Evolutionary conservation across 2,113 vertebrate species (phyloP).

Genomic region (Paraplagusia blochii): DNA sequence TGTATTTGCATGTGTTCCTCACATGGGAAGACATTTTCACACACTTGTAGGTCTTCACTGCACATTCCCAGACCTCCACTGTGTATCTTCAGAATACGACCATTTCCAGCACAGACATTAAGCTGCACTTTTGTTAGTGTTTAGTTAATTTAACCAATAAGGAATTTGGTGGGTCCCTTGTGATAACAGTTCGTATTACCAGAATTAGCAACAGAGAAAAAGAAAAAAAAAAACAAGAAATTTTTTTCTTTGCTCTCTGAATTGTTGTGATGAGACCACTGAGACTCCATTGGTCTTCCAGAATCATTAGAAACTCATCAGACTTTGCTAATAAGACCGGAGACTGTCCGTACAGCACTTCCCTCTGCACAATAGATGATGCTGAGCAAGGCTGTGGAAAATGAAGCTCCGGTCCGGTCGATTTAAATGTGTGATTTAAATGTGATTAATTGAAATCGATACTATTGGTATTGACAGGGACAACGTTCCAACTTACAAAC

Average conservation of each 20-base stretch:
- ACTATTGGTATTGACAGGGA: conserved; percentile 25
- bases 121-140: too few relatives aligned
- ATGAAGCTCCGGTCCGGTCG: conserved; percentile 53
- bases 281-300: conserved; percentile 12
- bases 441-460: conserved; percentile 71
- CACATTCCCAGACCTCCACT: background rate
- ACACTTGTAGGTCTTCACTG: conserved; percentile 23
- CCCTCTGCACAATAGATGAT: conserved; percentile 30
- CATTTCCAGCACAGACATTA: too few relatives aligned
- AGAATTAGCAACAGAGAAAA: background rate
- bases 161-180: conserved; percentile 3
- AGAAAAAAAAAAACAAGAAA: conserved; percentile 10
- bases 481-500: conserved; percentile 34
- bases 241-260: conserved; percentile 1
- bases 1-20: background rate
- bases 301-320: conserved; percentile 31
- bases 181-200: conserved; percentile 6
- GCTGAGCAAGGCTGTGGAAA: conserved; percentile 54
- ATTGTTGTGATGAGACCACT: conserved; percentile 6
- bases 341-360: conserved; percentile 31
- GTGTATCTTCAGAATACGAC: too few relatives aligned
- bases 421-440: conserved; percentile 47
- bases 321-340: conserved; percentile 36
- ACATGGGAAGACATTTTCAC: background rate
- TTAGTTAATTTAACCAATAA: conserved; percentile 1